A percentile compares a stretch with the other conserved stretches of the same genome.
phyloP scores from a whole-genome alignment of 2,888 invertebrate genomes.

The Coelogynopora nodosa region DNA sequence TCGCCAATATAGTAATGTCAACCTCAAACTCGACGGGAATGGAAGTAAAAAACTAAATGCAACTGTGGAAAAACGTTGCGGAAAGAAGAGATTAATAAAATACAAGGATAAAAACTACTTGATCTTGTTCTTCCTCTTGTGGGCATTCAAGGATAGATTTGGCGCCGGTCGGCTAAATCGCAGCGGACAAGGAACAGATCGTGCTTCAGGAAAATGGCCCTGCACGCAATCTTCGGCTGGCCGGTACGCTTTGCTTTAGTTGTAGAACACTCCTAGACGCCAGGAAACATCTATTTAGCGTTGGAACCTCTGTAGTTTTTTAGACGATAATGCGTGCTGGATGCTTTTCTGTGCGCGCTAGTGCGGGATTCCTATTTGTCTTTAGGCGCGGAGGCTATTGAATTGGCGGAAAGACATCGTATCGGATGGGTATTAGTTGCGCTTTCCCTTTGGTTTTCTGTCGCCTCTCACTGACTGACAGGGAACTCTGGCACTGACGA shows the following conservation, averaged over 20 bases:
- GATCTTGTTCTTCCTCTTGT: background rate
- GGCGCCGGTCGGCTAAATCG: background rate
- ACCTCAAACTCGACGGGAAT: background rate
- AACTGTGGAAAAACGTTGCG: too few species aligned
- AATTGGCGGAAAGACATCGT: slow-evolving; percentile 18
- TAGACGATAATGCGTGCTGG: background rate
- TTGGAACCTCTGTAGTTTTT: background rate
- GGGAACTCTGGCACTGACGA: background rate
- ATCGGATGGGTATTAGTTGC: slow-evolving; percentile 18
- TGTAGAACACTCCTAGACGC: slow-evolving; percentile 5
- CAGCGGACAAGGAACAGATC: background rate
- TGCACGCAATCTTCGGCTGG: background rate
- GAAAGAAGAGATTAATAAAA: background rate
- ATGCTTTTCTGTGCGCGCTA: background rate
- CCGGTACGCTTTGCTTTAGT: background rate
- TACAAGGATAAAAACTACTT: background rate
- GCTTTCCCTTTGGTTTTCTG: background rate
- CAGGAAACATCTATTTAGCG: background rate
- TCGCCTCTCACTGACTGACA: background rate
- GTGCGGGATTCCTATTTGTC: background rate
- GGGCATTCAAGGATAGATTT: background rate
- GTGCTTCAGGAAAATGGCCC: background rate
- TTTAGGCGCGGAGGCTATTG: slow-evolving; percentile 3
- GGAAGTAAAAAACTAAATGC: background rate
- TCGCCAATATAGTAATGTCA: background rate